Percentiles rank a stretch among this genome's conserved stretches.
Conservation (phyloP, 2,888 invertebrate species). For the Volucella zonaria region DNA sequence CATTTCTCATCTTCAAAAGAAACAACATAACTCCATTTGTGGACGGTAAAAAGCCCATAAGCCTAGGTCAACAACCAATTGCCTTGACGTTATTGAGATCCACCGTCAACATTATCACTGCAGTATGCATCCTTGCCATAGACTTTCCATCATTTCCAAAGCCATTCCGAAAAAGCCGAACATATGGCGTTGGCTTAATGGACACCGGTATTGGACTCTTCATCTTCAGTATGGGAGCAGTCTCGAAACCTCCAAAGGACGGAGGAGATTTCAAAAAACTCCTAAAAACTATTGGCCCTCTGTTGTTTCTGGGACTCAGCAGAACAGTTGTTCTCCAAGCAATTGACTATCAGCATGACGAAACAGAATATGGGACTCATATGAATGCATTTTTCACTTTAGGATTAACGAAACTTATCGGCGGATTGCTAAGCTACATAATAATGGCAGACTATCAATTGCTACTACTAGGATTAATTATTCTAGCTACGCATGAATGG, state of each 20-base stretch:
- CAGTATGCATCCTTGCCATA: conserved; percentile 94
- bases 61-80: conserved; percentile 77
- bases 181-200: conserved; percentile 94
- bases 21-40: conserved; percentile 7
- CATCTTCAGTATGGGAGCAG: conserved; percentile 90
- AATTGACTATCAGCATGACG: conserved; percentile 92
- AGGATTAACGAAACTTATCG: conserved; percentile 90
- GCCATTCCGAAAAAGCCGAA: conserved; percentile 93
- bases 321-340: conserved; percentile 86
- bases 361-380: conserved; percentile 97
- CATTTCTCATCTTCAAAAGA: neutral
- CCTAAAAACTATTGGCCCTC: conserved; percentile 80
- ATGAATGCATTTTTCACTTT: conserved; percentile 99
- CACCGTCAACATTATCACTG: conserved; percentile 88
- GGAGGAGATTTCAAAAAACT: conserved; percentile 75
- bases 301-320: conserved; percentile 85
- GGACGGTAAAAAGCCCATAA: conserved; percentile 51
- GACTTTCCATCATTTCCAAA: conserved; percentile 95
- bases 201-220: conserved; percentile 97
- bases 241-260: conserved; percentile 84
- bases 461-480: conserved; percentile 83
- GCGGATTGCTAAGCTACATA: conserved; percentile 83
- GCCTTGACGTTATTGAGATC: conserved; percentile 88
- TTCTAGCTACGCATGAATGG: conserved; percentile 87
- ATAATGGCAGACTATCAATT: conserved; percentile 77